Evolutionary conservation across 2,888 invertebrate species (phyloP), one percentile per base, ranked within the genome.

Genomic region (Eurois occulta): DNA sequence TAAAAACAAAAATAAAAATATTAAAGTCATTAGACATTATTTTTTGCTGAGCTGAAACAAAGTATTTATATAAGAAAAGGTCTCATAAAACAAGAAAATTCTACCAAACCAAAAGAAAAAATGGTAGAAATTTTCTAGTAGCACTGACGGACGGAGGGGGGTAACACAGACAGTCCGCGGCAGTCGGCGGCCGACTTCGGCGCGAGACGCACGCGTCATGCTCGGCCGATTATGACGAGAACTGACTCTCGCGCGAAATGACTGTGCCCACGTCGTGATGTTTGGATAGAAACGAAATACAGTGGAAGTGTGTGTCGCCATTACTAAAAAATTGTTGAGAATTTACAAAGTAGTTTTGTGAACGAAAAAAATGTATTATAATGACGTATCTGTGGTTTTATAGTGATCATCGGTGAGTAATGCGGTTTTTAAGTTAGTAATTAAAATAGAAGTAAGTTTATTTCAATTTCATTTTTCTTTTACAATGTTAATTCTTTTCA

Each of bases 391-490:
- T 95, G 92, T 95, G 94, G 94, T 94, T 93, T 96, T 96, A 95
- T 96, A 96, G 96, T 96, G 96, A 95, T 93, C 94, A 94, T 95
- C 95, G 96, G 96, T 96, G 90, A 96, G 96, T 95, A 86, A 69
- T 69, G 32, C 16, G 43, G 28, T 8, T 74, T 74, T 66, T 75
- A 35, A 73, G 21, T 80, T 80, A 3, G 16, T 13, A 4, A 35
- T n/a, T 69, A 28, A 1, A 38, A 10, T 35, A 66, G 24, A 11
- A 24, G 6, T 43, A 43, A 48, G 32, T 52, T 48, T 10, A 28
- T 60, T 5, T 41, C 4, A 64, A 16, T 48, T 78, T 32, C 6
- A 18, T 0, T n/a, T 41, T 41, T 65, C 4, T n/a, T 16, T n/a
- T 41, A 41, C 38, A 38, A 38, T 8, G 7, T n/a, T 41, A 8